phyloP scores from a whole-genome alignment of 2,797 vertebrate species.

The Spatula clypeata region DNA sequence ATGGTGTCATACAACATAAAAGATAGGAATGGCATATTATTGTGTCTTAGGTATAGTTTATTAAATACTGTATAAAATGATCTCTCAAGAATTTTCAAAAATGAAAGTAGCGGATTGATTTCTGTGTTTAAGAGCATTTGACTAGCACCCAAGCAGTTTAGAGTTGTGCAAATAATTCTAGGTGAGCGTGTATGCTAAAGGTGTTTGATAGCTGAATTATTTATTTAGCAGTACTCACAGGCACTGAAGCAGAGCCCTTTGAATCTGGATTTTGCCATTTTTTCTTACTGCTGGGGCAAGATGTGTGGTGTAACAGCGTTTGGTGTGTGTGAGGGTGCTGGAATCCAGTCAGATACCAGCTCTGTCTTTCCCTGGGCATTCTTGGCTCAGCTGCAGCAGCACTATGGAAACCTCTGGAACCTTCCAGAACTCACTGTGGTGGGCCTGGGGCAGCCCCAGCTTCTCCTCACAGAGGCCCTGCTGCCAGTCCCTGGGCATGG shows the following conservation, averaged over 20 bases:
- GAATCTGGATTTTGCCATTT: not conserved
- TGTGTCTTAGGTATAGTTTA: not conserved
- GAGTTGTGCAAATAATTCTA: not conserved
- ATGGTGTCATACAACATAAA: not conserved
- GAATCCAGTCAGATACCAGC: not conserved
- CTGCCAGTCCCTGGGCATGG: accelerated
- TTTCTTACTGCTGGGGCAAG: not conserved
- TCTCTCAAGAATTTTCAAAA: not conserved
- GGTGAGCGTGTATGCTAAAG: not conserved
- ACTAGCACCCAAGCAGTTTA: not conserved
- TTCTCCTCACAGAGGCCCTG: not conserved
- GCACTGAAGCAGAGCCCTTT: not conserved
- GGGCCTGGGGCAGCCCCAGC: no score
- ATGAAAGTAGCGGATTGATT: not conserved
- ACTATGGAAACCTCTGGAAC: not conserved
- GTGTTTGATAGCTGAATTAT: not conserved
- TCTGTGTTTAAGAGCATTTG: not conserved
- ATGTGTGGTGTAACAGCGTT: not conserved
- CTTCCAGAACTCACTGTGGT: not conserved
- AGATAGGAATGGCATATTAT: not conserved
- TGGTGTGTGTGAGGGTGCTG: not conserved
- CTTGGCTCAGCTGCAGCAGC: not conserved
- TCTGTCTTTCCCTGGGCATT: not conserved
- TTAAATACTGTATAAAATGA: not conserved
- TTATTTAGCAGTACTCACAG: not conserved